Conservation (phyloP, 1,140 invertebrate species). For the Cotesia typhae region DNA sequence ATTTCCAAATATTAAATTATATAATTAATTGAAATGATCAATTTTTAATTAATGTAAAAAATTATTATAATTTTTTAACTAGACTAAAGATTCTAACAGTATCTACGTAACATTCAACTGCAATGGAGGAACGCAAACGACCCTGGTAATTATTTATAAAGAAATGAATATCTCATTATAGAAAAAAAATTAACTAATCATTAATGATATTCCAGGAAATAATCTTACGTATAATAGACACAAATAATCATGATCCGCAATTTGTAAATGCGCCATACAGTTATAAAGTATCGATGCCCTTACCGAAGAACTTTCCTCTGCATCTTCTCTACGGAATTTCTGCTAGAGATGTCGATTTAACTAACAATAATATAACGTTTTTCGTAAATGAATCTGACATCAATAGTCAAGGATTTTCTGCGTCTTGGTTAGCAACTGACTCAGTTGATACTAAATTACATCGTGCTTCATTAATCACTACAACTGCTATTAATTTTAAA, state of each 20-base stretch:
- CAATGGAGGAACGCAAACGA: too few relatives aligned
- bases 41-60: not conserved
- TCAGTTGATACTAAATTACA: slow-evolving; percentile 29
- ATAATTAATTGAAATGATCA: not conserved
- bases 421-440: slow-evolving; percentile 30
- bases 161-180: not conserved
- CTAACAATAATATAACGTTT: slow-evolving; percentile 40
- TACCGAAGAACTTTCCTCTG: slow-evolving; percentile 38
- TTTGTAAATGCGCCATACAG: slow-evolving; percentile 40
- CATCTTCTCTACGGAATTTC: slow-evolving; percentile 34
- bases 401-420: slow-evolving; percentile 27
- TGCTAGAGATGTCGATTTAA: slow-evolving; percentile 42
- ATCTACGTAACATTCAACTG: too few relatives aligned
- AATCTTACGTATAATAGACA: slow-evolving; percentile 35
- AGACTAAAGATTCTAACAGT: too few relatives aligned
- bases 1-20: too few relatives aligned
- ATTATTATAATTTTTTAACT: not conserved
- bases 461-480: slow-evolving; percentile 36
- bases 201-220: slow-evolving; percentile 34
- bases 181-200: not conserved
- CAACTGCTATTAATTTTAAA: slow-evolving; percentile 27
- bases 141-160: too few relatives aligned
- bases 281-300: slow-evolving; percentile 44
- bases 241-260: slow-evolving; percentile 44
- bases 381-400: slow-evolving; percentile 22